These are phyloP conservation scores for Osedax fenrisi DNA, from an alignment of 2,888 invertebrate species.

Conservation along the genomic window DNA sequence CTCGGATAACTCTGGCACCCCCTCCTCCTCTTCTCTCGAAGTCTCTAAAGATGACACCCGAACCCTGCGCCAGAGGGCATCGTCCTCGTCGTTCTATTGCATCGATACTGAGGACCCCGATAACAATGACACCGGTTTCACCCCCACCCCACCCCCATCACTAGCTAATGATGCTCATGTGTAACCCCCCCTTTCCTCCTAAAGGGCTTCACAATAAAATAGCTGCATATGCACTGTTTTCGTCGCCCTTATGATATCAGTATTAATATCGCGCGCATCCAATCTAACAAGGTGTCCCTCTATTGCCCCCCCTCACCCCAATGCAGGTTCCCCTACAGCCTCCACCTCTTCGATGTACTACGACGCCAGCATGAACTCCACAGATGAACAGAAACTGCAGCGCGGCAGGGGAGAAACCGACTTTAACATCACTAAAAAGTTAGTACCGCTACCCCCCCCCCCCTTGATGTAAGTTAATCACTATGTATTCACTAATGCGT, in stretches of 20 bases:
- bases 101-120: not conserved
- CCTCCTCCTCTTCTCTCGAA: too few relatives aligned
- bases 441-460: constrained; percentile 41
- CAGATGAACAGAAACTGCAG: constrained; percentile 72
- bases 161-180: too few relatives aligned
- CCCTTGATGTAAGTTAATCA: constrained; percentile 48
- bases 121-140: not conserved
- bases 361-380: constrained; percentile 58
- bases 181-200: too few relatives aligned
- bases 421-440: not conserved
- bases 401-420: not conserved
- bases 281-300: too few relatives aligned
- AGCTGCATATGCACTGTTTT: too few relatives aligned
- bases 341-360: not conserved
- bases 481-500: too few relatives aligned
- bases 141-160: too few relatives aligned
- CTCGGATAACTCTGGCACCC: not conserved
- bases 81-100: not conserved
- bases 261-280: too few relatives aligned
- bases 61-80: not conserved
- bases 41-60: not conserved
- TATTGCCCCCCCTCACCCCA: too few relatives aligned
- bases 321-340: not conserved
- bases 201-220: too few relatives aligned
- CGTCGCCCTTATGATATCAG: too few relatives aligned